Base-by-base conservation (phyloP, 2,113 vertebrate species). In the Trematomus loennbergii region DNA sequence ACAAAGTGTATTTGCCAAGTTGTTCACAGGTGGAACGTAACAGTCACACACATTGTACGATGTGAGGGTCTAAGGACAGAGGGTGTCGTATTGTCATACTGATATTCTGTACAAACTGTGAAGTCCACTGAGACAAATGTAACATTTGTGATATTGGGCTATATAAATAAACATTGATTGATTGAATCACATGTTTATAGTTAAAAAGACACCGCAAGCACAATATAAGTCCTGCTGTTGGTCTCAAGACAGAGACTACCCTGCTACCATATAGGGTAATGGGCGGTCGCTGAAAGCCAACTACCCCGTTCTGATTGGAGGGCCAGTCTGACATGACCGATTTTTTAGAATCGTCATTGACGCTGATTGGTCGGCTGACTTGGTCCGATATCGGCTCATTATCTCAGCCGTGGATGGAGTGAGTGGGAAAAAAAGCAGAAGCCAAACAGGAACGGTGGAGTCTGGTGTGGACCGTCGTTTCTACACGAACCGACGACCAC, bases 371-470 rank as follows among this genome's bases (percentile, higher is more conserved):
- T 45, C 54, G 1, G 0, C 12, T 60, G 58, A 61, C 87, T 95
- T 95, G 93, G 95, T 95, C 89, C 94, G 94, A 95, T 95, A 92
- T 89, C 73, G 57, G 75, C 75, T 94, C 89, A 95, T 94, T 94
- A 91, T 86, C 91, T 45, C 85, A 90, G 81, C 82, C 65, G 79
- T 85, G 71, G 79, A 86, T 79, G 91, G 88, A 84, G 87, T 82
- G 64, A 60, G 63, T 15, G 45, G 43, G 10, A 7, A 33, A 69
- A 68, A 68, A 58, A 68, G 55, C 69, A 50, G 66, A 65, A 84
- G 75, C 79, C 40, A 67, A 89, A 91, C 84, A 81, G 72, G 75
- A 59, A 78, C 85, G 40, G 60, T 49, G 66, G 83, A 80, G 79
- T 82, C 79, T 70, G 91, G 90, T 72, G 90, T 87, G 90, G 87